Conservation (phyloP, 2,888 invertebrate species). For the Osmoderma eremita region DNA sequence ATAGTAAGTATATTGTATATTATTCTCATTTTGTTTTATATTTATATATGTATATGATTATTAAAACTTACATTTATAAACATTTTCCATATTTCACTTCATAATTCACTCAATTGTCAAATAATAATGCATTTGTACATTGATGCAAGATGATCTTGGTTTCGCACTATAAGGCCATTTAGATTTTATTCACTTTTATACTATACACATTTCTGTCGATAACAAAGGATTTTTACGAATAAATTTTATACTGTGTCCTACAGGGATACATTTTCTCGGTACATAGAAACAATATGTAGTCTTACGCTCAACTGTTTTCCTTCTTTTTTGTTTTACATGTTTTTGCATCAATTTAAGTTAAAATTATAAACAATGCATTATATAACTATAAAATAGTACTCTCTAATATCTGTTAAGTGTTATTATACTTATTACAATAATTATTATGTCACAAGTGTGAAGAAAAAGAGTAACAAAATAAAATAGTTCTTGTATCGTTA, state of each 20-base stretch:
- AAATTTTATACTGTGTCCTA: neutral
- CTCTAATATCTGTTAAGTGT: too few relatives aligned
- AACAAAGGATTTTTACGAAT: constrained; percentile 1
- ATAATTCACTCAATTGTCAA: neutral
- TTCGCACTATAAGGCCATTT: constrained; percentile 51
- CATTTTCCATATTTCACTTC: neutral
- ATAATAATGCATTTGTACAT: constrained; percentile 45
- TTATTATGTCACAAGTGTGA: too few relatives aligned
- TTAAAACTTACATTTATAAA: neutral
- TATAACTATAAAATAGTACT: too few relatives aligned
- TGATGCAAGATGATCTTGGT: constrained; percentile 47
- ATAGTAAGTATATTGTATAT: constrained; percentile 43
- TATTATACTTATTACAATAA: too few relatives aligned
- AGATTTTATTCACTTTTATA: constrained; percentile 12
- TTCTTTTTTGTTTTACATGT: too few relatives aligned
- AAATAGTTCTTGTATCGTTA: neutral
- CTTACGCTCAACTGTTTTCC: neutral
- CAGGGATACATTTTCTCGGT: neutral
- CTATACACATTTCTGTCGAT: constrained; percentile 13
- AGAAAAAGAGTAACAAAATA: too few relatives aligned
- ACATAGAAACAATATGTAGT: constrained; percentile 10
- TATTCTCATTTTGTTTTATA: constrained; percentile 37
- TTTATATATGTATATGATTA: constrained; percentile 32
- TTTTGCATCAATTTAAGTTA: constrained; percentile 1
- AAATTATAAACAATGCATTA: neutral